Evolutionary conservation across 2,113 vertebrate genomes (phyloP), one percentile per base, ranked within the genome.

Genomic region (Ramphastos sulfuratus): DNA sequence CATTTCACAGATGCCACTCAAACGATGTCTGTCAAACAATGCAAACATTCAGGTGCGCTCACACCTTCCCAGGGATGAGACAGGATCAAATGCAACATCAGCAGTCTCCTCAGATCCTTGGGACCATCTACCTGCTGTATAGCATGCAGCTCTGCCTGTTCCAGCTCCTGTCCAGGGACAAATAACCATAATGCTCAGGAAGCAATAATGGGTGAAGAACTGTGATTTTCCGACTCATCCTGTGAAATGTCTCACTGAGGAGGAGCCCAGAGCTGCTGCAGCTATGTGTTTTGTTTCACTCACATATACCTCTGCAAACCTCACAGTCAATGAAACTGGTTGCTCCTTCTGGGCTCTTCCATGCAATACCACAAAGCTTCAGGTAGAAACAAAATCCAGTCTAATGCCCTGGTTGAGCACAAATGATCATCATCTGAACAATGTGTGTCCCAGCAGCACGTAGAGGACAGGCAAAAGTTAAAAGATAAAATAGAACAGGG

Each of bases 321-420:
- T 55, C 21, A 1, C 0, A 0, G 6, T 67, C 24, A 69, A 69
- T 15, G 12, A 60, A 82, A 28, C 3, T 6, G 8, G 28, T 31
- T 0, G 5, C 79, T 80, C 56, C 70, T 54, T 75, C 83, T 37
- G 35, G 48, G 37, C 4, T 10, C n/a, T 92, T 61, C 69, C 58
- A 75, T 0, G 1, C 0, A 0, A 35, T 31, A 65, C 74, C 1
- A 2, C 33, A 6, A 73, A 54, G 55, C n/a, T 90, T 71, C 24
- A 64, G 76, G 42, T 33, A 90, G 7, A 33, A 77, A 87, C 27
- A 61, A 80, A 93, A 85, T 31, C 52, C 79, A 80, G 37, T 16
- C n/a, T 24, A 74, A 72, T 13, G 9, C 61, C 35, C 61, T 54
- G 50, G 39, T 46, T 58, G 21, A 93, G 58, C 17, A 33, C 56